These are phyloP conservation scores for Cataglyphis altisquamis DNA, from an alignment of 2,888 invertebrate species.

Conservation along the genomic window DNA sequence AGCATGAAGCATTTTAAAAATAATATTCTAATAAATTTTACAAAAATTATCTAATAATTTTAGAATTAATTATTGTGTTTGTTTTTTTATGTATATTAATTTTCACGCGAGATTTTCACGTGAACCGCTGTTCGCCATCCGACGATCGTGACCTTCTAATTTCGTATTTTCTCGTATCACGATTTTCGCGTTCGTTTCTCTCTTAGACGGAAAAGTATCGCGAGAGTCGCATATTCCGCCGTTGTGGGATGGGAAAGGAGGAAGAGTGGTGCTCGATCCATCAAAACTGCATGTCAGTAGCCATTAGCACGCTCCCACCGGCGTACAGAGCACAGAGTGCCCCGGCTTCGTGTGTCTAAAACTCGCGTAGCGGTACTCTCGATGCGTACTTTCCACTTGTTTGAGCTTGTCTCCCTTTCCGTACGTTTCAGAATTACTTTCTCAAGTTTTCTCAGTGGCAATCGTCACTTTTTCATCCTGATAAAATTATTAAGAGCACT, in stretches of 20 bases:
- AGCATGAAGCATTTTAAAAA: not conserved
- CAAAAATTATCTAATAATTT: not conserved
- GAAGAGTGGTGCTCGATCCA: slow-evolving; percentile 86
- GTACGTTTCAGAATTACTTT: slow-evolving; percentile 13
- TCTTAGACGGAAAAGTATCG: slow-evolving; percentile 62
- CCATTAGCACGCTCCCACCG: slow-evolving; percentile 89
- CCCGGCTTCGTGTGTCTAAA: slow-evolving; percentile 70
- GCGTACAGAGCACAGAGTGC: slow-evolving; percentile 77
- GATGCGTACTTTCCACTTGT: slow-evolving; percentile 69
- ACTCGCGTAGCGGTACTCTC: slow-evolving; percentile 69
- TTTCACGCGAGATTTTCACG: not conserved
- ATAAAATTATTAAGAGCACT: not conserved
- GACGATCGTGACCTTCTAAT: slow-evolving; percentile 30
- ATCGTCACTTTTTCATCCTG: not conserved
- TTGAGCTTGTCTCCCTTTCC: slow-evolving; percentile 45
- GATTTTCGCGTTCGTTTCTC: slow-evolving; percentile 68
- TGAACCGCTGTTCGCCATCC: not conserved
- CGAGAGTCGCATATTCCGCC: slow-evolving; percentile 75
- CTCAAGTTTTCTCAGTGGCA: not conserved
- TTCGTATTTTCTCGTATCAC: slow-evolving; percentile 70
- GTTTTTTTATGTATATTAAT: not conserved
- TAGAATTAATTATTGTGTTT: not conserved
- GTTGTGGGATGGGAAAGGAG: slow-evolving; percentile 76
- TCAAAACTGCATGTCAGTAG: slow-evolving; percentile 89
- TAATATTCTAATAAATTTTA: not conserved